These are phyloP conservation scores for Perizoma affinitatum DNA, from an alignment of 2,888 invertebrate genomes.

Conservation along the genomic window DNA sequence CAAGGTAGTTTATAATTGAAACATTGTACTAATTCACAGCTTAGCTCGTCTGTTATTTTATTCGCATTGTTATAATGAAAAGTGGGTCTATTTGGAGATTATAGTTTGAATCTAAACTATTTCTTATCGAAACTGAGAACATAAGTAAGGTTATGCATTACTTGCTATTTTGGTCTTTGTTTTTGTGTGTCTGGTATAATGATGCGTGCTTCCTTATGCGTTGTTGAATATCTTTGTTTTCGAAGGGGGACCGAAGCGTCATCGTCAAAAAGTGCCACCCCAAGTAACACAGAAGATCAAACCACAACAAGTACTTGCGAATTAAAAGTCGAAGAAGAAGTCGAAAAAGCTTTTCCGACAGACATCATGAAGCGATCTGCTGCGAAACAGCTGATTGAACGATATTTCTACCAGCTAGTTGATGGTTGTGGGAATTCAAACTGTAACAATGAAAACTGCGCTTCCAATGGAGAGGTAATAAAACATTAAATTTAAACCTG, in stretches of 20 bases:
- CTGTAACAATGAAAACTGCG: slow-evolving; percentile 94
- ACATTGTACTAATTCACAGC: slow-evolving; percentile 21
- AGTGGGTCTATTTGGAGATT: too few relatives aligned
- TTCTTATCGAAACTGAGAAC: slow-evolving; percentile 8
- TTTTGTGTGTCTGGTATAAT: slow-evolving; percentile 47
- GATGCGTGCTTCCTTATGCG: slow-evolving; percentile 27
- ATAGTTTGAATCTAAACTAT: background rate
- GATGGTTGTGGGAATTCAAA: slow-evolving; percentile 96
- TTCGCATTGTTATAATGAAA: background rate
- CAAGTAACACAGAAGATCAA: slow-evolving; percentile 61
- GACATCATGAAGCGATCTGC: slow-evolving; percentile 90
- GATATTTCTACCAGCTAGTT: slow-evolving; percentile 95
- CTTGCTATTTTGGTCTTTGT: slow-evolving; percentile 78
- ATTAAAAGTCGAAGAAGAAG: slow-evolving; percentile 48
- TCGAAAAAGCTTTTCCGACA: slow-evolving; percentile 60
- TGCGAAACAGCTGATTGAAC: slow-evolving; percentile 94
- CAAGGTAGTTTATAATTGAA: slow-evolving; percentile 70
- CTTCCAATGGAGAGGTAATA: slow-evolving; percentile 93
- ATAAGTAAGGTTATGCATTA: slow-evolving; percentile 72
- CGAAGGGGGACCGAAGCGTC: slow-evolving; percentile 81
- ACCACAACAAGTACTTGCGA: slow-evolving; percentile 59
- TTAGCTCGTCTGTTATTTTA: slow-evolving; percentile 9
- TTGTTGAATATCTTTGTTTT: slow-evolving; percentile 35
- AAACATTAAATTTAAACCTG: background rate
- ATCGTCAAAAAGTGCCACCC: slow-evolving; percentile 76